phyloP scores from a whole-genome alignment of 2,113 vertebrate species.

The Heterotilapia buettikoferi region DNA sequence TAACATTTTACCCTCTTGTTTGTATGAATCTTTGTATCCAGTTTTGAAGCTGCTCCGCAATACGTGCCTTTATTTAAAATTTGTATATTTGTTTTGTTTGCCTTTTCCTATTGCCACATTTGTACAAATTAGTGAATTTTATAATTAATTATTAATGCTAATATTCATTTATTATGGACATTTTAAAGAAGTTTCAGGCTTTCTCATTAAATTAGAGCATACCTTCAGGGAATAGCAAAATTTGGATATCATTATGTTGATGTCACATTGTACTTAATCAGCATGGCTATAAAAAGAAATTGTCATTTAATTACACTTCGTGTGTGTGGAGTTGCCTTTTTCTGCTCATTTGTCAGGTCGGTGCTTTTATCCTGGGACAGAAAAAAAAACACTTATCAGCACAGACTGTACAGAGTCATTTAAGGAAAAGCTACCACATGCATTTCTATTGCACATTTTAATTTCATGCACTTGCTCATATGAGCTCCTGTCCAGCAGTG shows the following conservation, averaged over 20 bases:
- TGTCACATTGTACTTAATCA: neutral
- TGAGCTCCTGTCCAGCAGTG: neutral
- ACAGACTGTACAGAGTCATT: neutral
- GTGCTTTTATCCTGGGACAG: neutral
- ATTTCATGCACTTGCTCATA: neutral
- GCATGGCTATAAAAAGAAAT: neutral
- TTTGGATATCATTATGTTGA: neutral
- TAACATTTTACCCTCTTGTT: conserved; percentile 9
- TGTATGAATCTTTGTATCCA: conserved; percentile 3
- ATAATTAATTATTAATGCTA: neutral
- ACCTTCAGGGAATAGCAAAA: neutral
- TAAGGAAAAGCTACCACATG: neutral
- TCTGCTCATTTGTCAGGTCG: neutral
- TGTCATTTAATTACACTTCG: neutral
- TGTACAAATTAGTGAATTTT: neutral
- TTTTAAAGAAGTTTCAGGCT: neutral
- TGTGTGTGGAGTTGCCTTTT: neutral
- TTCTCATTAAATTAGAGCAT: neutral
- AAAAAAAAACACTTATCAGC: neutral
- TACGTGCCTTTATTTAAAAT: neutral
- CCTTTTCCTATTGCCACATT: neutral
- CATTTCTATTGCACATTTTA: neutral
- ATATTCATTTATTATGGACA: neutral
- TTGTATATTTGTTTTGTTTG: neutral
- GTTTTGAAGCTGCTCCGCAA: neutral